Conservation (phyloP, 2,888 invertebrate genomes). For the Lysandra bellargus region DNA sequence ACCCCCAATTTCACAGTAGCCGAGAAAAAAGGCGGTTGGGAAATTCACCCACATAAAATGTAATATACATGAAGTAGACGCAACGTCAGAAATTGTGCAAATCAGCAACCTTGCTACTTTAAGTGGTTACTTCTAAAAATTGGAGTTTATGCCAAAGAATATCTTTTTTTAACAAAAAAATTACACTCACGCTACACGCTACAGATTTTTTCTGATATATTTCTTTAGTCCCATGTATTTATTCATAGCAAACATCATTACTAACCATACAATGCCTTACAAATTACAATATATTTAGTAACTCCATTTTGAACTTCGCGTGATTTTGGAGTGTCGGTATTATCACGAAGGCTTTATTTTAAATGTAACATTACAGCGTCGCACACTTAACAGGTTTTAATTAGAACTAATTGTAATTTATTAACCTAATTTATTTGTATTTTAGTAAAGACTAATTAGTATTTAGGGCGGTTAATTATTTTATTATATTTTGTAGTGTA, state of each 20-base stretch:
- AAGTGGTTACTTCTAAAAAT: no score
- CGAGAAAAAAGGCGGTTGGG: no score
- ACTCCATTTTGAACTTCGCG: not conserved
- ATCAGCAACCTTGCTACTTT: no score
- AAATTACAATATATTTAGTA: not conserved
- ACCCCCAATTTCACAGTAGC: no score
- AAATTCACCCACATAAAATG: no score
- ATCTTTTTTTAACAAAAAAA: no score
- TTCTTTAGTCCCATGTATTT: not conserved
- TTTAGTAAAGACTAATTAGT: not conserved
- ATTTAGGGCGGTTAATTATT: not conserved
- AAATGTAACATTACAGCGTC: constrained; percentile 10
- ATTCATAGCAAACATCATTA: not conserved
- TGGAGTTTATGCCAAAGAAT: no score
- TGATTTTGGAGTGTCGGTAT: not conserved
- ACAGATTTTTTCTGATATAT: not conserved
- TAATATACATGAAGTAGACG: no score
- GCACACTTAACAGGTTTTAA: not conserved
- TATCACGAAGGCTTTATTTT: constrained; percentile 1
- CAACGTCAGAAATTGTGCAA: no score
- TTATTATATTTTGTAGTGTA: not conserved
- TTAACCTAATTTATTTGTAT: not conserved
- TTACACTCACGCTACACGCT: no score
- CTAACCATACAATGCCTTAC: not conserved
- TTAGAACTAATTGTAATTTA: not conserved